Evolutionary conservation across 2,888 invertebrate genomes (phyloP).

Genomic region (Amitus sp.): DNA sequence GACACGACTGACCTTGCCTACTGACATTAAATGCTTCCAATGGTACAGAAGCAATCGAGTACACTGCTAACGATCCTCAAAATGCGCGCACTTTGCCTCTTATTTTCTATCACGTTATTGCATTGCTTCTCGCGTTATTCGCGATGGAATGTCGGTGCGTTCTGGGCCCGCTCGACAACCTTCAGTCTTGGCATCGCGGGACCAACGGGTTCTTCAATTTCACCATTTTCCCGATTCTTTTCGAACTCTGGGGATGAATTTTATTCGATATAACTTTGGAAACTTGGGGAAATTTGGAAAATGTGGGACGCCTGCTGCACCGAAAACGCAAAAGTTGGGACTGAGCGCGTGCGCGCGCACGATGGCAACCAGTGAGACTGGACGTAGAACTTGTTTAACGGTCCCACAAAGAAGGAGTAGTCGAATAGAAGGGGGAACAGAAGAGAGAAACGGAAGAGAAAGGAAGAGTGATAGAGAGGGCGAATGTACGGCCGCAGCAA

Average conservation of each 20-base stretch:
- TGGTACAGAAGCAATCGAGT: not conserved
- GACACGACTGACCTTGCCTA: constrained; percentile 1
- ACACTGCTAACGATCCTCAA: not conserved
- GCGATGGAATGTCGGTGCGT: not conserved
- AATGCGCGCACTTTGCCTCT: not conserved
- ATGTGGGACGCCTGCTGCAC: too few relatives aligned
- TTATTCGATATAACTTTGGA: too few relatives aligned
- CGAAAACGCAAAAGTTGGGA: constrained; percentile 60
- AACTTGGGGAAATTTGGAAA: too few relatives aligned
- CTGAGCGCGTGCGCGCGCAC: constrained; percentile 42
- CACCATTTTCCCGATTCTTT: too few relatives aligned
- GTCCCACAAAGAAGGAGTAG: constrained; percentile 18
- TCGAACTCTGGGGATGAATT: too few relatives aligned
- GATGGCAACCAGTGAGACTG: constrained; percentile 22
- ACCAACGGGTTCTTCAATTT: too few relatives aligned
- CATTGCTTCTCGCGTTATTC: not conserved
- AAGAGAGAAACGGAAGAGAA: constrained; percentile 16
- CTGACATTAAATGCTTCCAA: constrained; percentile 4
- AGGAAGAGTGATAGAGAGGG: constrained; percentile 21
- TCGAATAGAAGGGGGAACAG: constrained; percentile 25
- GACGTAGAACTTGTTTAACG: constrained; percentile 8
- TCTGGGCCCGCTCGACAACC: not conserved
- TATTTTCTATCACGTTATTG: not conserved
- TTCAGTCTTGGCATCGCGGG: not conserved
- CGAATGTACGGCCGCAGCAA: constrained; percentile 21